A percentile compares a stretch with the other conserved stretches of the same genome.
phyloP scores from a whole-genome alignment of 2,888 invertebrate species.

The Drosophila recens region DNA sequence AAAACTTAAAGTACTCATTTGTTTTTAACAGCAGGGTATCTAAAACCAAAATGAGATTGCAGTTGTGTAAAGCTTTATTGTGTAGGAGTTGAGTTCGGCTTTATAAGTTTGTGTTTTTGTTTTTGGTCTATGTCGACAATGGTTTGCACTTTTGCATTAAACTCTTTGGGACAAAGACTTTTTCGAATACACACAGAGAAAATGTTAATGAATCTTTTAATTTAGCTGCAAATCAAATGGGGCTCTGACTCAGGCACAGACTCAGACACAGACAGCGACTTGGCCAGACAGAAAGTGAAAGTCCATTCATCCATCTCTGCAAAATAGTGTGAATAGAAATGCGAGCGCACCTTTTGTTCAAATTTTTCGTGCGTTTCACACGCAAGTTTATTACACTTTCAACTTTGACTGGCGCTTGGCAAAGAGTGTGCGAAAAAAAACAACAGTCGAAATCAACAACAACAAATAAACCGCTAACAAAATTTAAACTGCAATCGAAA shows the following conservation, averaged over 20 bases:
- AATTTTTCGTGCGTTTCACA: conserved; percentile 62
- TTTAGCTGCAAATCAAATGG: conserved; percentile 43
- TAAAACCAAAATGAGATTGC: conserved; percentile 40
- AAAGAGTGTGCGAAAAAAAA: conserved; percentile 47
- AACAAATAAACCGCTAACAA: conserved; percentile 21
- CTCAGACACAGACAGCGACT: conserved; percentile 5
- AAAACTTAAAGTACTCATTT: too few species aligned
- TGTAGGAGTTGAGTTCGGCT: conserved; percentile 41
- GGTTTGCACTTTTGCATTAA: conserved; percentile 42
- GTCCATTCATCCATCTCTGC: conserved; percentile 42
- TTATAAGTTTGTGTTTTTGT: conserved; percentile 17
- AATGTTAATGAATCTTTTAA: conserved; percentile 68
- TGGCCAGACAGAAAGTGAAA: conserved; percentile 62
- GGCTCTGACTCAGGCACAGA: conserved; percentile 21
- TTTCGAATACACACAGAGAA: conserved; percentile 13
- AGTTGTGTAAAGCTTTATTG: conserved; percentile 51
- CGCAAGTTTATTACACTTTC: conserved; percentile 76
- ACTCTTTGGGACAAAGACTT: conserved; percentile 26
- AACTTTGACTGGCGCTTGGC: conserved; percentile 56
- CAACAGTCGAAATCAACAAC: conserved; percentile 7
- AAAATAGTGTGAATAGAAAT: conserved; percentile 51
- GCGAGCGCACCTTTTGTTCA: conserved; percentile 62
- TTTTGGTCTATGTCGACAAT: conserved; percentile 30
- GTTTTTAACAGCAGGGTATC: conserved; percentile 6
- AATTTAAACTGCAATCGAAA: conserved; percentile 35